Base-by-base conservation (phyloP, 2,797 vertebrate species). In the Xenops minutus region DNA sequence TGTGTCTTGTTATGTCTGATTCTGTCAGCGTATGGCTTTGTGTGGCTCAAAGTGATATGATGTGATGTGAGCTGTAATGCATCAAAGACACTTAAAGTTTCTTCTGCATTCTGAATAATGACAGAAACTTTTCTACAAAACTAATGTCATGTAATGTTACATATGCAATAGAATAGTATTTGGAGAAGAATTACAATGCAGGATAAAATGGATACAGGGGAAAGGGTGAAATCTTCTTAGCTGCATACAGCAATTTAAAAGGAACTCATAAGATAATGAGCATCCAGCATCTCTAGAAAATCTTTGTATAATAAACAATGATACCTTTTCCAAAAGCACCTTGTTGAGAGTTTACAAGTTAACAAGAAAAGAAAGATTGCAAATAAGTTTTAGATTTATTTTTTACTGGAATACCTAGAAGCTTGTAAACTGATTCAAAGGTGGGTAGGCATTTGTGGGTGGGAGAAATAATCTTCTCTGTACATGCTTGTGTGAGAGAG, bases 1-100 rank as follows among this genome's bases (percentile, higher is more conserved):
- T 93, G 44, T 94, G 79, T 93, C 94, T 94, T 95, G 87, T 96
- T 96, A 93, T 73, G 74, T 88, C 85, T 94, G 84, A 80, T 95
- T 91, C 79, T 95, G 92, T 89, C 93, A 93, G 88, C 1, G 0
- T 64, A 64, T 74, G 55, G 79, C 79, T 96, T 94, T 87, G 58
- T 61, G 72, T 83, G 63, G 79, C 76, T 97, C 89, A 80, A 49
- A 89, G 66, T 93, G 87, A 92, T 91, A 54, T 63, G 87, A 92
- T 86, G 26, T 88, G 89, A 95, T 86, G 66, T 79, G 92, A 95
- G 75, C 80, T 82, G 69, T 29, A 85, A 94, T 49, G 69, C 71
- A 92, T 96, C 89, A 93, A 91, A 94, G 89, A 54, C 48, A 91
- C 85, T 94, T 91, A 80, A 91, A 94, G 79, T 92, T 96, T 79